phyloP scores from a whole-genome alignment of 2,113 vertebrate species.

The Alethe diademata region DNA sequence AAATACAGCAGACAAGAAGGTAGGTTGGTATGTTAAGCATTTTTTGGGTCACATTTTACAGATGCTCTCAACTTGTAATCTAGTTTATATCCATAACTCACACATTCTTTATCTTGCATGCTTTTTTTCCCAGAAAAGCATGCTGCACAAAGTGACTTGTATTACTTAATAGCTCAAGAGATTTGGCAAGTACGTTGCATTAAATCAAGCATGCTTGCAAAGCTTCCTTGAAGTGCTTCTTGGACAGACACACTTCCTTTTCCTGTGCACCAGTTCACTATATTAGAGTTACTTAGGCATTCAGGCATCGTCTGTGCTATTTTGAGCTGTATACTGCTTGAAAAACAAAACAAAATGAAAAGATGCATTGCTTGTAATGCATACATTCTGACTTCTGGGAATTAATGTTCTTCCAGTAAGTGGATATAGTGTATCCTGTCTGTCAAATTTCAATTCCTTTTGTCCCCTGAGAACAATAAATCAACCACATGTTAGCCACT shows the following conservation, averaged over 20 bases:
- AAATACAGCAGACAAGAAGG: neutral
- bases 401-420: slow-evolving; percentile 49
- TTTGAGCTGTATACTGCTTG: neutral
- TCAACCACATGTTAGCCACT: slow-evolving; percentile 27
- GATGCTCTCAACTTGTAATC: neutral
- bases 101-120: neutral
- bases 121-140: neutral
- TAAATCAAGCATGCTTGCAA: neutral
- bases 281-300: neutral
- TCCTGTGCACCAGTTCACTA: neutral
- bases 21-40: neutral
- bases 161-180: neutral
- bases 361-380: slow-evolving; percentile 22
- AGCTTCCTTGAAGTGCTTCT: slow-evolving; percentile 14
- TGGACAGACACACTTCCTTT: slow-evolving; percentile 37
- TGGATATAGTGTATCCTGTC: neutral
- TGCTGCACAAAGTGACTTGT: neutral
- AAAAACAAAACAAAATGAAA: slow-evolving; percentile 39
- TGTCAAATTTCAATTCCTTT: slow-evolving; percentile 55
- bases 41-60: neutral
- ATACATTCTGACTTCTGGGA: slow-evolving; percentile 46
- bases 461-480: slow-evolving; percentile 50
- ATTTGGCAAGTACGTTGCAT: neutral
- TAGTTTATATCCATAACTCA: neutral
- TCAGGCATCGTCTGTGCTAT: neutral